Evolutionary conservation across 1,140 invertebrate species (phyloP).

Genomic region (Campoletis sonorensis): DNA sequence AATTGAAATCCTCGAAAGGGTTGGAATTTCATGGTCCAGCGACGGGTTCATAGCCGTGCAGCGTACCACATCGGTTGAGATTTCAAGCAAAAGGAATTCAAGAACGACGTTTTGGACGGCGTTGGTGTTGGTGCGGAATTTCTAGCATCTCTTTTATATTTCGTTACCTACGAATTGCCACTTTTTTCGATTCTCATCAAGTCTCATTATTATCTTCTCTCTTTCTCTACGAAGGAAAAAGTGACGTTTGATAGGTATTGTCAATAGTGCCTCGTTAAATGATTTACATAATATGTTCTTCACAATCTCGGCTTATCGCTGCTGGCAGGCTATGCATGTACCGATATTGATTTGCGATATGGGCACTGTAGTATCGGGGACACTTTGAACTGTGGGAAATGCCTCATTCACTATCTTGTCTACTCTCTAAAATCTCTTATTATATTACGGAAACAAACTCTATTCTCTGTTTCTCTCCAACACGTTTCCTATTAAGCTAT

Average conservation of each 20-base stretch:
- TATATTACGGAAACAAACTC: not conserved
- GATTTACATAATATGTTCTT: no score
- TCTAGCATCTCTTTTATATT: not conserved
- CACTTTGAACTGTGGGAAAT: not conserved
- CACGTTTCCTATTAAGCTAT: not conserved
- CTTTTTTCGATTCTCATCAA: not conserved
- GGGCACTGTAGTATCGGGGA: not conserved
- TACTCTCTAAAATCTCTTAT: not conserved
- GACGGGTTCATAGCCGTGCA: not conserved
- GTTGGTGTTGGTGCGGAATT: not conserved
- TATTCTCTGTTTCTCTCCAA: not conserved
- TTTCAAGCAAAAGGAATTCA: not conserved
- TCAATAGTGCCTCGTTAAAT: no score
- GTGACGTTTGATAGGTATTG: no score
- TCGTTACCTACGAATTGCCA: not conserved
- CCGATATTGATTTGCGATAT: not conserved
- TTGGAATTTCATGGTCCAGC: not conserved
- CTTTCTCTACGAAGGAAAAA: no score
- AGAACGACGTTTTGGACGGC: not conserved
- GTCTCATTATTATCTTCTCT: not conserved
- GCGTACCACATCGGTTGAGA: slow-evolving; percentile 31
- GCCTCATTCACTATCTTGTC: not conserved
- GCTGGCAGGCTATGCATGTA: not conserved
- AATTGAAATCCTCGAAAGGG: slow-evolving; percentile 39
- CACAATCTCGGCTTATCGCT: not conserved